Evolutionary conservation across 37 sponge, comb jelly and placozoan genomes (phyloP), one percentile per base, ranked within the genome.

Genomic region (Ephydatia muelleri): DNA sequence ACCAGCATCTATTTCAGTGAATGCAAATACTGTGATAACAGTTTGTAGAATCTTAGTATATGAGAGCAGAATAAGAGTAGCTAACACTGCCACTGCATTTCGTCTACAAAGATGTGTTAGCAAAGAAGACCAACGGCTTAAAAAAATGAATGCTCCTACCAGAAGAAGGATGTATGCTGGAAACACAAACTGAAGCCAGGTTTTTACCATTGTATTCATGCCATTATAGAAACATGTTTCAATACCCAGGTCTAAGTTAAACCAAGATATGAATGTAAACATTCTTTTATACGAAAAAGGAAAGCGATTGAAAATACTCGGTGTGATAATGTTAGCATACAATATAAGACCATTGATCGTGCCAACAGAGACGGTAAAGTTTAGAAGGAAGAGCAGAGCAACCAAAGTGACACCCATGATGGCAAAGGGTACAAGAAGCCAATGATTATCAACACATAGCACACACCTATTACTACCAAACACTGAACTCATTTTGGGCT

Each of bases 151-250:
- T n/a, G 16, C 19, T 16, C 72, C 72, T 34, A 27, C 26, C 19
- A 72, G 16, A 2, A 72, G 33, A 2, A 72, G 72, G 3, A 72
- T 30, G 30, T 72, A 72, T 16, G 26, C 30, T 14, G 72, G 72
- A 27, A 16, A 21, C 19, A 33, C 33, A 14, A 72, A 26, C 33
- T 72, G 30, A 2, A 72, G 29, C 30, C 33, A 30, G 1, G 72
- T 26, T 16, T 72, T 34, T 2, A 16, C 33, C 1, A 28, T 2
- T 33, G 30, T 14, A 3, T 30, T 27, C 72, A 72, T 72, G 3
- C 72, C 72, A 72, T 72, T 1, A 72, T 72, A 72, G 72, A 72
- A 72, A 26, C 72, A 72, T 16, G 72, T 72, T 27, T 72, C 72
- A 26, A 72, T 34, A 26, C 72, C 72, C 14, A 72, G 30, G 72